Evolutionary conservation across 2,888 invertebrate genomes (phyloP).

Genomic region (Epistrophella euchroma): DNA sequence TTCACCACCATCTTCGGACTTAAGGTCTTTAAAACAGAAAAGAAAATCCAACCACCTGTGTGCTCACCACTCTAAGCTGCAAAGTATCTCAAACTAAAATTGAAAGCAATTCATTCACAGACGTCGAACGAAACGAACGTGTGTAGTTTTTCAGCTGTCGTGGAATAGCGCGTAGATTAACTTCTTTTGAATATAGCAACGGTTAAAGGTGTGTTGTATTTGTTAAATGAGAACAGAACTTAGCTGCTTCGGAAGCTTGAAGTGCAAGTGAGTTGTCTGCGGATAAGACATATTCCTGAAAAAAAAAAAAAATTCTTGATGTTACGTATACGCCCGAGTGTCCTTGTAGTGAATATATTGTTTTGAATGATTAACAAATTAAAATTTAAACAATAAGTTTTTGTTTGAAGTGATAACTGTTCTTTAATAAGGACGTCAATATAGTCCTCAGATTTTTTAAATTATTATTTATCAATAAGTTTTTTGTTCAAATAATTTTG

Average conservation of each 20-base stretch:
- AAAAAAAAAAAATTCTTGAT: background rate
- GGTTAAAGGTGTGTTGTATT: conserved; percentile 7
- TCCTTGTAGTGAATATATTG: conserved; percentile 13
- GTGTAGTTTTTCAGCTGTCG: conserved; percentile 31
- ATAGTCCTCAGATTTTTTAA: background rate
- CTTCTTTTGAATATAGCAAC: conserved; percentile 10
- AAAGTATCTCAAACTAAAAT: conserved; percentile 41
- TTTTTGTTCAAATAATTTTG: background rate
- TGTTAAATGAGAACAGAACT: conserved; percentile 14
- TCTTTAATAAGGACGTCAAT: background rate
- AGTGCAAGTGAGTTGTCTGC: background rate
- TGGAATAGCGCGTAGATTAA: conserved; percentile 19
- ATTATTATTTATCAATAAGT: background rate
- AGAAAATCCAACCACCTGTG: conserved; percentile 63
- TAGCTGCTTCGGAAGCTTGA: conserved; percentile 6
- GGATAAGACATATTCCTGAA: background rate
- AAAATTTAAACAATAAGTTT: background rate
- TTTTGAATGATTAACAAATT: background rate
- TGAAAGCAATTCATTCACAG: conserved; percentile 67
- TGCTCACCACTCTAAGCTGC: conserved; percentile 26
- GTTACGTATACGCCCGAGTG: conserved; percentile 54
- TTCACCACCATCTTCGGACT: background rate
- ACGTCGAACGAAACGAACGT: conserved; percentile 68
- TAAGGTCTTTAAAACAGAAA: conserved; percentile 10
- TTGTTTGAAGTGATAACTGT: background rate